Evolutionary conservation across 2,888 invertebrate genomes (phyloP).

Genomic region (Ochlodes sylvanus): DNA sequence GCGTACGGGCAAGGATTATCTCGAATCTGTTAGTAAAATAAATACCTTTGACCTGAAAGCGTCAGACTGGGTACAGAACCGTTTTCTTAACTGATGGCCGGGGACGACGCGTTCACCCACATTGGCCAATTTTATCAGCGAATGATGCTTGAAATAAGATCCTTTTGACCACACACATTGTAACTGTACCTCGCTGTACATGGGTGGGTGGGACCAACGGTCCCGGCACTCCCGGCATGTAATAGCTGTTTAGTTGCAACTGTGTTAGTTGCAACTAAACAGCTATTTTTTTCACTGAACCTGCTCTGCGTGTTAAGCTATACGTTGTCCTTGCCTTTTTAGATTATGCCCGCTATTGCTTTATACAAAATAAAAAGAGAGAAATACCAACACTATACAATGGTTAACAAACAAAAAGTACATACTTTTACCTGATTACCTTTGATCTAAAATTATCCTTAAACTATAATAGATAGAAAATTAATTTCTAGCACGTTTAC

Average conservation of each 20-base stretch:
- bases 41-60: conserved; percentile 74
- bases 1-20: conserved; percentile 61
- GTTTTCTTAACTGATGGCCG: conserved; percentile 58
- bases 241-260: too few relatives aligned
- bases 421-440: too few relatives aligned
- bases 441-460: too few relatives aligned
- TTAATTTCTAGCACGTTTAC: too few relatives aligned
- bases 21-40: conserved; percentile 70
- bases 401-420: too few relatives aligned
- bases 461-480: too few relatives aligned
- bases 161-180: conserved; percentile 54
- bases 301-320: conserved; percentile 13
- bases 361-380: not conserved
- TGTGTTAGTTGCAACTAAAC: conserved; percentile 31
- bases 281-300: conserved; percentile 25
- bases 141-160: conserved; percentile 52
- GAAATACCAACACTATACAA: too few relatives aligned
- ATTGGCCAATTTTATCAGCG: conserved; percentile 52
- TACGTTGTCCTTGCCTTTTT: conserved; percentile 19
- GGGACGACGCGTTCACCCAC: conserved; percentile 50
- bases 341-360: conserved; percentile 9
- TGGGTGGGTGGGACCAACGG: conserved; percentile 47
- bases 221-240: too few relatives aligned
- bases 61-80: conserved; percentile 62
- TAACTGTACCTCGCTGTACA: conserved; percentile 58